Evolutionary conservation across 2,888 invertebrate species (phyloP), one percentile per base, ranked within the genome.

Genomic region (Pardosa pseudoannulata): DNA sequence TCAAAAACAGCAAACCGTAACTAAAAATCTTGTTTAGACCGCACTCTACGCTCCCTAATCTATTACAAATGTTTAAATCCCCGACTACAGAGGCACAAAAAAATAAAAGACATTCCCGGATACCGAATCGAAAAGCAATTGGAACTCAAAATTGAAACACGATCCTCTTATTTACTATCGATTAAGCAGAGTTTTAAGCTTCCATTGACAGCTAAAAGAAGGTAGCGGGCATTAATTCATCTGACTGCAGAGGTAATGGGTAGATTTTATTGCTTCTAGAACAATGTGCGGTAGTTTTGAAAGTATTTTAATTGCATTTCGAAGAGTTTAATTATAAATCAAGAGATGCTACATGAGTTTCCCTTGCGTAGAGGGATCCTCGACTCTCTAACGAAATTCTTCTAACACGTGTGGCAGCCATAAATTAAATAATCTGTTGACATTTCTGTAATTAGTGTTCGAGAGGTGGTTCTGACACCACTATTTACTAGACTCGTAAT

Each of bases 221-320:
- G 56, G 23, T 56, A 56, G 23, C 23, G 19, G 16, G 56, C 5
- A 16, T 56, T 56, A 56, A 56, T 56, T 56, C 56, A 56, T 56
- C 11, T 2, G 56, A 56, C 5, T 5, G 23, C 19, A 23, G 19
- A 19, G 23, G 56, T 23, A 56, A 56, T 56, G 56, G 56, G 19
- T 23, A 1, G 23, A 56, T 81, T 81, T 81, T 64, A 70, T 82
- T 71, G 74, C 70, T 82, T 16, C 11, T 36, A 19, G 62, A 81
- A 81, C 81, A 68, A 81, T 81, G 74, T 67, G 6, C 13, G 29
- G 68, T 68, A 64, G 27, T 64, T 70, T 67, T 70, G 28, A 36
- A 82, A 82, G 75, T 71, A 82, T 75, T 82, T 82, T 82, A 82
- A 82, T 82, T 82, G 71, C 67, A 64, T 36, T 73, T 71, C 65